phyloP scores from a whole-genome alignment of 2,888 invertebrate species.

The Merodon equestris region DNA sequence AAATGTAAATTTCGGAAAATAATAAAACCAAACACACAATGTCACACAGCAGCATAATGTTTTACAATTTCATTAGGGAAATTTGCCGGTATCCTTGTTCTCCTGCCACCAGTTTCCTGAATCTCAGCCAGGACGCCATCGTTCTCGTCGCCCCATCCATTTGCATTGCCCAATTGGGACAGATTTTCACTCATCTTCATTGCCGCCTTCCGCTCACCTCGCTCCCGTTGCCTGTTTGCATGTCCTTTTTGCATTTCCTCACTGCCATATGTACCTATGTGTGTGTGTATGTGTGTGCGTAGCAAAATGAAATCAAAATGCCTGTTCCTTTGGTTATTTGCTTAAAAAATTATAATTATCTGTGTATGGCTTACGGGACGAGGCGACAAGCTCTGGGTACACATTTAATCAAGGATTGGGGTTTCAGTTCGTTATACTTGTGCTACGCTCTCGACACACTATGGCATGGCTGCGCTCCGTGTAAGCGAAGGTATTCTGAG shows the following conservation, averaged over 20 bases:
- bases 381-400: conserved; percentile 25
- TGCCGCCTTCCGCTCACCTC: too few species aligned
- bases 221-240: too few species aligned
- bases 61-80: conserved; percentile 65
- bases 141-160: conserved; percentile 40
- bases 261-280: too few species aligned
- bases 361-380: conserved; percentile 25
- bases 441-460: conserved; percentile 21
- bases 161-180: conserved; percentile 45
- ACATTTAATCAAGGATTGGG: conserved; percentile 67
- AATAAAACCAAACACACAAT: conserved; percentile 57
- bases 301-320: conserved; percentile 38
- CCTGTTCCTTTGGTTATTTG: conserved; percentile 52
- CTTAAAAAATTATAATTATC: conserved; percentile 68
- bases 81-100: conserved; percentile 26
- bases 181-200: conserved; percentile 7
- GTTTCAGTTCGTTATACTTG: conserved; percentile 63
- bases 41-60: conserved; percentile 52
- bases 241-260: too few species aligned
- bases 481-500: neutral
- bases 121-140: conserved; percentile 1
- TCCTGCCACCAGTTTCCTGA: neutral
- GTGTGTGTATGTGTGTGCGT: conserved; percentile 1
- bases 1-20: conserved; percentile 63
- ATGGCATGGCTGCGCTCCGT: neutral